Evolutionary conservation across 2,797 vertebrate species (phyloP).

Genomic region (Mionectes olivaceus): DNA sequence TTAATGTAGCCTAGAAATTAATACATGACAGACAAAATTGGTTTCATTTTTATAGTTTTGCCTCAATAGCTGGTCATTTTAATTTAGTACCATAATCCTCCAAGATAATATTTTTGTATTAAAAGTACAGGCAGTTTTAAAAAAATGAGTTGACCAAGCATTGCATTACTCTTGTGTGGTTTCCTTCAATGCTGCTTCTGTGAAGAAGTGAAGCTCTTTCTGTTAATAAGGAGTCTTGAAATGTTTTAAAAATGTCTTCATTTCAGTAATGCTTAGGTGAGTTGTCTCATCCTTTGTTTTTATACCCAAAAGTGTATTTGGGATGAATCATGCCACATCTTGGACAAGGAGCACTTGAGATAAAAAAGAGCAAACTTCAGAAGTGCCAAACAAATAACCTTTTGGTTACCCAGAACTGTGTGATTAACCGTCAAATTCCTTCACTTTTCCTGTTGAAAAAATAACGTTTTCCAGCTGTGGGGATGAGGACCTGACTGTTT

Average conservation of each 20-base stretch:
- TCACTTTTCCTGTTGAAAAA: not conserved
- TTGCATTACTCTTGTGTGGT: not conserved
- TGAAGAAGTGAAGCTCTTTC: not conserved
- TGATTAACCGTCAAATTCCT: not conserved
- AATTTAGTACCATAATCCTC: not conserved
- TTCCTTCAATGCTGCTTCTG: not conserved
- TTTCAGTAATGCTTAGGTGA: not conserved
- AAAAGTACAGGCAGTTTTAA: not conserved
- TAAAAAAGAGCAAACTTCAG: not conserved
- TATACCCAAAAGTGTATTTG: not conserved
- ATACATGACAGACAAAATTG: not conserved
- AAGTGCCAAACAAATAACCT: not conserved
- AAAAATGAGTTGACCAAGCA: not conserved
- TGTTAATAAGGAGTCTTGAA: not conserved
- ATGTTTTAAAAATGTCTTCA: not conserved
- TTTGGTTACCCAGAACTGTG: not conserved
- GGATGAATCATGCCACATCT: not conserved
- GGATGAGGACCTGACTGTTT: not conserved
- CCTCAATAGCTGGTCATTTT: not conserved
- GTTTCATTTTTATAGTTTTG: constrained; percentile 4
- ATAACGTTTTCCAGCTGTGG: not conserved
- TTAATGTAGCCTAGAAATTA: not conserved
- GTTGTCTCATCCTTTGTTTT: not conserved
- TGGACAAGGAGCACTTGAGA: not conserved
- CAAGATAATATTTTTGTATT: not conserved